Evolutionary conservation across 2,888 invertebrate species (phyloP), one percentile per base, ranked within the genome.

Genomic region (Parelbella ahira): DNA sequence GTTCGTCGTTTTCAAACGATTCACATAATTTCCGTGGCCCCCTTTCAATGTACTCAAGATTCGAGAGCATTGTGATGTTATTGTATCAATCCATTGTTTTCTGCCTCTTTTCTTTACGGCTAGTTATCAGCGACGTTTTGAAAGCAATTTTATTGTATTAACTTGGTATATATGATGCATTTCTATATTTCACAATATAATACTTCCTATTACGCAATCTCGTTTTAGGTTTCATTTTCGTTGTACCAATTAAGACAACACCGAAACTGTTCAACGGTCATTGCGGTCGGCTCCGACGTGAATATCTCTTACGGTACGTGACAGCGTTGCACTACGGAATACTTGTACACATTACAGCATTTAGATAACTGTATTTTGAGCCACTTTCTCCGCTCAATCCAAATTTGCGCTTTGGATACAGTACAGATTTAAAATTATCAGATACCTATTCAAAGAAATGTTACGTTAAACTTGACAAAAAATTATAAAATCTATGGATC

Each of bases 231-330:
- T 48, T 50, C 51, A 23, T 47, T 52, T 50, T 50, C 47, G 37
- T 41, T 39, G 11, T 37, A 42, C 18, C 47, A 48, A 51, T 51
- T 50, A 51, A 45, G 34, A 43, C 7, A 10, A 13, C 15, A 8
- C 19, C 30, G 29, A 4, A 29, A 36, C 33, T 44, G 44, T 45
- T 49, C 27, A 37, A 50, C 43, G 43, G 25, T 34, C n/a, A n/a
- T n/a, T 28, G 25, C 18, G 24, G 34, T 13, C 34, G 32, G 36
- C 37, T 30, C 29, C 30, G 44, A 51, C 7, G 13, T 54, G 54
- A 57, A 56, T 20, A 67, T n/a, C n/a, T n/a, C n/a, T n/a, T n/a
- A n/a, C 64, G 58, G 55, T 66, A 57, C 60, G 58, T 61, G 58
- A 60, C 59, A 59, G 60, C 58, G 51, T 53, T 60, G 59, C 56